phyloP scores from a whole-genome alignment of 2,888 invertebrate genomes.

The Chaetogeoica ovagalla region DNA sequence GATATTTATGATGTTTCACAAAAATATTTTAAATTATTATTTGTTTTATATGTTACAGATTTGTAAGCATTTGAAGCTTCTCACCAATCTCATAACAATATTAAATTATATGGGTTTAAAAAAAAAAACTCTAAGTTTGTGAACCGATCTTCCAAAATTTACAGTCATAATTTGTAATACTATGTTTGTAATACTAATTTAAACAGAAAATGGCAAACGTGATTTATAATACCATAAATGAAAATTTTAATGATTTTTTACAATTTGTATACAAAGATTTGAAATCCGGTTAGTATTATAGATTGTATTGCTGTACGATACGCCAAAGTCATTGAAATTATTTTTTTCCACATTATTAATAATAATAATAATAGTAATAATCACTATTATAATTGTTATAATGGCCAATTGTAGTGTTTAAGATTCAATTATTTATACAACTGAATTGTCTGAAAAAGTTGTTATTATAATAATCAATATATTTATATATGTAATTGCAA shows the following conservation, averaged over 20 bases:
- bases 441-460: not conserved
- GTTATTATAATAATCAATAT: not conserved
- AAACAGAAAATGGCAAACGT: not conserved
- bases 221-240: not conserved
- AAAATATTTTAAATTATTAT: too few species aligned
- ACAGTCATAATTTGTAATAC: not conserved
- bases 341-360: too few species aligned
- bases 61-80: too few species aligned
- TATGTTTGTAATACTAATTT: not conserved
- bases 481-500: not conserved
- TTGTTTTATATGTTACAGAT: too few species aligned
- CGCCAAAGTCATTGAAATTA: too few species aligned
- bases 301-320: not conserved
- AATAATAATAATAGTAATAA: too few species aligned
- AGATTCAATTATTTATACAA: not conserved
- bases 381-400: not conserved
- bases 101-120: too few species aligned
- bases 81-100: too few species aligned
- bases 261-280: conserved; percentile 2
- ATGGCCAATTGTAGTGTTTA: not conserved
- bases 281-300: conserved; percentile 16
- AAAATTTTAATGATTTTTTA: not conserved
- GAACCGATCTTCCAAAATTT: too few species aligned
- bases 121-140: too few species aligned
- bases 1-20: too few species aligned